Evolutionary conservation across 2,888 invertebrate genomes (phyloP).

Genomic region (Lasioglossum lativentre): DNA sequence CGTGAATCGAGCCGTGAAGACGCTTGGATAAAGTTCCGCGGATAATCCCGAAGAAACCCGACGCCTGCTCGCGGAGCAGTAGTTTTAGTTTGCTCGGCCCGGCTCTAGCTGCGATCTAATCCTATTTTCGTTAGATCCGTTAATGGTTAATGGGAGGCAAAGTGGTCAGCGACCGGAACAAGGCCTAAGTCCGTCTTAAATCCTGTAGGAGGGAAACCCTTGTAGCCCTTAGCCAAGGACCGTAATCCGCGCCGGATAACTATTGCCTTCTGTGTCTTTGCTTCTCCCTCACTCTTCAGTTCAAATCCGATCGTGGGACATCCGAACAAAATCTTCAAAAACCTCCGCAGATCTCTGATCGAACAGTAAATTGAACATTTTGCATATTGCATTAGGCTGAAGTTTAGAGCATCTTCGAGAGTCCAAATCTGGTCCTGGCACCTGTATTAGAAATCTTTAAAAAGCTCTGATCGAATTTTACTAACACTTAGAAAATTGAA

Average conservation of each 20-base stretch:
- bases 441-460: no score
- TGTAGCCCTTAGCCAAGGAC: slow-evolving; percentile 78
- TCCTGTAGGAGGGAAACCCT: slow-evolving; percentile 80
- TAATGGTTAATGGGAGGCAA: slow-evolving; percentile 85
- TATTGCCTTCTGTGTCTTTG: slow-evolving; percentile 73
- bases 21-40: slow-evolving; percentile 49
- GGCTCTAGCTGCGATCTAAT: slow-evolving; percentile 77
- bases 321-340: no score
- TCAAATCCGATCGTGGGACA: slow-evolving; percentile 18
- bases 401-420: no score
- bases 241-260: slow-evolving; percentile 82
- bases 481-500: no score
- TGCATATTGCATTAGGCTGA: no score
- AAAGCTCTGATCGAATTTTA: no score
- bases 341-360: no score
- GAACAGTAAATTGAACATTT: no score
- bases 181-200: slow-evolving; percentile 85
- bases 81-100: slow-evolving; percentile 60
- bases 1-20: background rate
- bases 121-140: slow-evolving; percentile 84
- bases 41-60: slow-evolving; percentile 72
- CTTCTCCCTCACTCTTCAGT: slow-evolving; percentile 26
- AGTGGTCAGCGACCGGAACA: slow-evolving; percentile 84
- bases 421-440: no score
- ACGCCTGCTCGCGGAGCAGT: slow-evolving; percentile 56